Evolutionary conservation across 2,888 invertebrate genomes (phyloP), one percentile per base, ranked within the genome.

Genomic region (Erynnis tages): DNA sequence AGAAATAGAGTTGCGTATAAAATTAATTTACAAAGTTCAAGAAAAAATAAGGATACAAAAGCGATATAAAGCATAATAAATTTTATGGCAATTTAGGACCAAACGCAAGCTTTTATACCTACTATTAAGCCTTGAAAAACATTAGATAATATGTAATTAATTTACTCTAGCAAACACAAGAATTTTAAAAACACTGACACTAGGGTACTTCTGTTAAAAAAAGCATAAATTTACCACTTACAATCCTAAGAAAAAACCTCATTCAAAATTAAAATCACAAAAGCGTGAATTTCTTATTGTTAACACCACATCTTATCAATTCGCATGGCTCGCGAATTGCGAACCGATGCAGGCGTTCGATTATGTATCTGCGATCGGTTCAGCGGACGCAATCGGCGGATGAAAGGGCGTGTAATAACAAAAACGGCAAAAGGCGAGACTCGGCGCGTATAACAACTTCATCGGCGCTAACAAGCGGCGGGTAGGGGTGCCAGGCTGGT

Each of bases 401-500:
- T 56, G 57, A 64, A 61, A 60, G 60, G 60, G 57, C 53, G 59
- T 55, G 59, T 56, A 58, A 60, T 59, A 61, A 66, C 60, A 84
- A 81, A 84, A 76, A 70, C 63, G 71, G 70, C 63, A 71, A 41
- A n/a, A 46, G 76, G 83, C 72, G 82, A 70, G 78, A 79, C 69
- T 64, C 70, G 66, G 65, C 76, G 71, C 69, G 71, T 80, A 74
- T 82, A 80, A 88, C 88, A 86, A 82, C 88, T 86, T 86, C 82
- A 87, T 87, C 70, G 77, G 74, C 74, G 79, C 79, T 83, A 85
- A 86, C 82, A 75, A 82, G 75, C 70, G 61, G 59, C 56, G 10
- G 23, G 29, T 49, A 49, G 41, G 21, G 16, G 10, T 13, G 32
- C 49, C 49, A 49, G 10, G 8, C 8, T 3, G 0, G n/a, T 2